Evolutionary conservation across 2,888 invertebrate species (phyloP), one percentile per base, ranked within the genome.

Genomic region (Pristionchus japonicus): DNA sequence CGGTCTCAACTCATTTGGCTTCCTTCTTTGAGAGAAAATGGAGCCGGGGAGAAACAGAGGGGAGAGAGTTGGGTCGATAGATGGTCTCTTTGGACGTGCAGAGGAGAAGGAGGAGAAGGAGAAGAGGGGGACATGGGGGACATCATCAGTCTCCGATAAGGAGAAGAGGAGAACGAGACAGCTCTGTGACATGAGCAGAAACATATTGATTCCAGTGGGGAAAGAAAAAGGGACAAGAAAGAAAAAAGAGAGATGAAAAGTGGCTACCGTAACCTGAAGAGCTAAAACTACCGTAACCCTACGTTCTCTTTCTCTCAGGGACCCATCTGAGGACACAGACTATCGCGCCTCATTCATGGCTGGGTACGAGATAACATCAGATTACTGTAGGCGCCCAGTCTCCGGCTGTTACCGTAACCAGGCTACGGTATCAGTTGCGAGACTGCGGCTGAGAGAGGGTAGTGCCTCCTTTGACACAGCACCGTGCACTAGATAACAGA

Each of bases 271-370:
- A 67, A 67, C 67, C 67, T 27, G 1, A 27, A 2, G n/a, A n/a
- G n/a, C n/a, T n/a, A n/a, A n/a, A 6, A 43, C 11, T 43, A 43
- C 43, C 7, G 43, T 43, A 43, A 43, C 43, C 67, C n/a, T n/a
- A 70, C 37, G 11, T 37, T 11, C 43, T 31, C 40, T 2, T 80
- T 23, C 70, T 70, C 86, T 43, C 86, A 86, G 86, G 86, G 86
- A 86, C 13, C 86, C 86, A 7, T 86, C 86, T n/a, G 70, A 47
- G 70, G 86, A 86, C 86, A 67, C 70, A 20, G 86, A 86, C 47
- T 86, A 86, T 86, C 86, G 86, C 49, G 86, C 86, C 31, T 86
- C 86, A 47, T n/a, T 67, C 31, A 9, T 70, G 43, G 61, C 64
- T 70, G 67, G 85, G 85, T 40, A 40, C 85, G 47, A 84, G 15